Percentiles rank a stretch among this genome's conserved stretches.
Evolutionary conservation across 2,888 invertebrate species (phyloP).

Genomic region (Eumerus sabulonum): DNA sequence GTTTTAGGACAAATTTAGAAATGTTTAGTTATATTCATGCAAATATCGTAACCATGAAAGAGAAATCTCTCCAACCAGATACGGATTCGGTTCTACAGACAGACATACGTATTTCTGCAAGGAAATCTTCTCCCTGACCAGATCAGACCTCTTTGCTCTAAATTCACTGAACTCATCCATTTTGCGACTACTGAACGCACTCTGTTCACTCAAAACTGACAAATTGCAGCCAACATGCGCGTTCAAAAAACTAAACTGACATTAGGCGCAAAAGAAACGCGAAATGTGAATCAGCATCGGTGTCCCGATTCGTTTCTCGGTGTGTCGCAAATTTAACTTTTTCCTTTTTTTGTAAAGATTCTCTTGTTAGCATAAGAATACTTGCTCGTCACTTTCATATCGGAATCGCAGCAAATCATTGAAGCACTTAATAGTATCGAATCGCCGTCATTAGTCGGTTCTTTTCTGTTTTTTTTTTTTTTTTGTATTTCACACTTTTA

Average conservation of each 20-base stretch:
- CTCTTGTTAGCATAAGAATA: constrained; percentile 21
- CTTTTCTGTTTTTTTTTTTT: too few species aligned
- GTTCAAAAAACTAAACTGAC: constrained; percentile 41
- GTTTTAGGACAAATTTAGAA: too few species aligned
- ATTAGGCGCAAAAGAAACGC: constrained; percentile 43
- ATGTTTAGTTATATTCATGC: too few species aligned
- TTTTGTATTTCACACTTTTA: constrained; percentile 19
- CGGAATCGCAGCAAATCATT: constrained; percentile 22
- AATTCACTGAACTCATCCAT: background rate
- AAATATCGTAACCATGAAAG: too few species aligned
- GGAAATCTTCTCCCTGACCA: too few species aligned
- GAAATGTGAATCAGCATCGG: constrained; percentile 67
- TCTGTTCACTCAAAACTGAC: background rate
- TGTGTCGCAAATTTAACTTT: constrained; percentile 50
- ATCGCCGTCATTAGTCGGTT: too few species aligned
- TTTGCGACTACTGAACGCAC: constrained; percentile 7
- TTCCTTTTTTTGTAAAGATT: constrained; percentile 47
- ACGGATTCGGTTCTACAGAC: too few species aligned
- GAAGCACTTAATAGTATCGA: constrained; percentile 14
- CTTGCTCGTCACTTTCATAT: constrained; percentile 39
- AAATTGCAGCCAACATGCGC: constrained; percentile 24
- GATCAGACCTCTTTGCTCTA: too few species aligned
- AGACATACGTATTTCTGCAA: too few species aligned
- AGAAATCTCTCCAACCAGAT: too few species aligned
- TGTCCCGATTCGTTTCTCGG: constrained; percentile 44